Evolutionary conservation across 2,888 invertebrate species (phyloP).

Genomic region (Drosophila paranaensis): DNA sequence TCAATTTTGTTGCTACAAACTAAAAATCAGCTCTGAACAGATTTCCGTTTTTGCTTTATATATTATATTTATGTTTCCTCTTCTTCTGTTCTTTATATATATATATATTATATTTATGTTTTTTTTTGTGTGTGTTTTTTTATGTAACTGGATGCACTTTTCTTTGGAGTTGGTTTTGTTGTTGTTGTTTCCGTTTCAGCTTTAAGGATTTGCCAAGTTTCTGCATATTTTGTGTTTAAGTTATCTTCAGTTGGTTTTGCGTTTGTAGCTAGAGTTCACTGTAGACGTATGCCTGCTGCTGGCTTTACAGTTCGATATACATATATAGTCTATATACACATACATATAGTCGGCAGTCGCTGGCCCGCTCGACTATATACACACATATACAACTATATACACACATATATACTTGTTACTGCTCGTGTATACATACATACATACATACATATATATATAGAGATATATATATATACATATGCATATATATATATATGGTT

Average conservation of each 20-base stretch:
- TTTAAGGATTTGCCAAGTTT: slow-evolving; percentile 10
- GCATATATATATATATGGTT: slow-evolving; percentile 16
- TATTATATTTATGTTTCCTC: neutral
- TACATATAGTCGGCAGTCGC: slow-evolving; percentile 1
- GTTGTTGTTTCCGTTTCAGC: neutral
- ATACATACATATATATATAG: slow-evolving; percentile 1
- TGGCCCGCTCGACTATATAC: neutral
- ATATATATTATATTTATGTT: slow-evolving; percentile 30
- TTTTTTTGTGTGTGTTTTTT: slow-evolving; percentile 18
- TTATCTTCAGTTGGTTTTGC: slow-evolving; percentile 1
- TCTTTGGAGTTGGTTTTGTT: slow-evolving; percentile 70
- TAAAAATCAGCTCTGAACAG: slow-evolving; percentile 40
- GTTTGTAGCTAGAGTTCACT: slow-evolving; percentile 43
- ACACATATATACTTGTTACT: neutral
- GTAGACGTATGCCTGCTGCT: slow-evolving; percentile 57
- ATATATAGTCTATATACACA: neutral
- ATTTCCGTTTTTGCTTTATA: slow-evolving; percentile 2
- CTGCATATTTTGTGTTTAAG: slow-evolving; percentile 4
- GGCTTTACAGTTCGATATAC: slow-evolving; percentile 4
- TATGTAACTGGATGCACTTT: slow-evolving; percentile 72
- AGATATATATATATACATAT: neutral
- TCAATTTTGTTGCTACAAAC: slow-evolving; percentile 27
- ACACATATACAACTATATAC: neutral
- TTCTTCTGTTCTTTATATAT: neutral
- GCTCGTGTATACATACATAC: neutral